A percentile compares a stretch with the other conserved stretches of the same genome.
These are phyloP conservation scores for Chaitophorus viminalis DNA, from an alignment of 2,888 invertebrate species.

Conservation along the genomic window DNA sequence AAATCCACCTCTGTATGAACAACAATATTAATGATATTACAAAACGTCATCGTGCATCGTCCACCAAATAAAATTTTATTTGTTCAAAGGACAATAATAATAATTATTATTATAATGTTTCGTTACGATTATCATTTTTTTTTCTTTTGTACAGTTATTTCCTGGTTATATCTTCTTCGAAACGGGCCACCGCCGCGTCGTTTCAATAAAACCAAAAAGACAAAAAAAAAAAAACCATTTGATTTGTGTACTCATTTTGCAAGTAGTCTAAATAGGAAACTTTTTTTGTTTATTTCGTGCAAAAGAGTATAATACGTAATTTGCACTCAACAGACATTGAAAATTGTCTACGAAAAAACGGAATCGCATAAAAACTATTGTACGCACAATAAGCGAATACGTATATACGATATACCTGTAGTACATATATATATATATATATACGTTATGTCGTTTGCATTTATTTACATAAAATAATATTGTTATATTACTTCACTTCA, in stretches of 20 bases:
- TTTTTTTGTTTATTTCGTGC: too few species aligned
- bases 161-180: not conserved
- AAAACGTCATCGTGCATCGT: not conserved
- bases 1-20: too few species aligned
- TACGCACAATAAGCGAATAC: too few species aligned
- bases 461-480: not conserved
- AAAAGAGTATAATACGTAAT: not conserved
- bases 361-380: not conserved
- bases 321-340: not conserved
- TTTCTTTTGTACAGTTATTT: not conserved
- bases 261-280: too few species aligned
- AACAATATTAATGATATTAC: not conserved
- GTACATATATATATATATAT: too few species aligned
- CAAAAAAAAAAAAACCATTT: too few species aligned
- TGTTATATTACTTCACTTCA: too few species aligned
- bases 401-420: too few species aligned
- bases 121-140: not conserved
- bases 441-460: not conserved
- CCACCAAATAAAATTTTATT: not conserved
- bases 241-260: too few species aligned
- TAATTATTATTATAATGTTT: not conserved
- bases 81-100: not conserved
- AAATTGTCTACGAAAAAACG: not conserved
- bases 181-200: not conserved
- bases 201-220: not conserved